phyloP scores from a whole-genome alignment of 2,113 vertebrate genomes.

The Eupsittula cactorum region DNA sequence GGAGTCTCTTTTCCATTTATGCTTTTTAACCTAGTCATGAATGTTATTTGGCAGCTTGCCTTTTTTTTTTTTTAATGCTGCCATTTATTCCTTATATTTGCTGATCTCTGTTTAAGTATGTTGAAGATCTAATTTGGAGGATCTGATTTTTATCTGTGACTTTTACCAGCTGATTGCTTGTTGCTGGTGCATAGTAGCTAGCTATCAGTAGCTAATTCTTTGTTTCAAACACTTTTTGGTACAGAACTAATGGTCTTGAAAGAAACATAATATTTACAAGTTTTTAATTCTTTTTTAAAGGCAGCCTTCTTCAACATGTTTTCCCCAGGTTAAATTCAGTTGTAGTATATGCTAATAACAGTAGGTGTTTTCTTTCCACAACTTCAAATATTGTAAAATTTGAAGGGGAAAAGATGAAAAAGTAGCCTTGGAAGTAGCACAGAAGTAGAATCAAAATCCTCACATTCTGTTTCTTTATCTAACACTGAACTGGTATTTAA shows the following conservation, averaged over 20 bases:
- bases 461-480: background rate
- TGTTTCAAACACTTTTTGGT: background rate
- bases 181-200: background rate
- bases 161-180: background rate
- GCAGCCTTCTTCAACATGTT: background rate
- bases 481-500: background rate
- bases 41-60: background rate
- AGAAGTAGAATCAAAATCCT: background rate
- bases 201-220: background rate
- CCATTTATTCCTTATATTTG: background rate
- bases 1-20: background rate
- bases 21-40: background rate
- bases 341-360: background rate
- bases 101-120: background rate
- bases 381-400: background rate
- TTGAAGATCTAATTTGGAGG: background rate
- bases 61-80: background rate
- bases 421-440: background rate
- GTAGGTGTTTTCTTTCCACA: background rate
- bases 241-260: background rate
- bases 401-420: background rate
- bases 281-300: background rate
- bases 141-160: background rate
- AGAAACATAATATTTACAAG: background rate
- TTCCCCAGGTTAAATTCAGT: background rate